Base-by-base conservation (phyloP, 2,797 vertebrate species). In the Lerista edwardsae region DNA sequence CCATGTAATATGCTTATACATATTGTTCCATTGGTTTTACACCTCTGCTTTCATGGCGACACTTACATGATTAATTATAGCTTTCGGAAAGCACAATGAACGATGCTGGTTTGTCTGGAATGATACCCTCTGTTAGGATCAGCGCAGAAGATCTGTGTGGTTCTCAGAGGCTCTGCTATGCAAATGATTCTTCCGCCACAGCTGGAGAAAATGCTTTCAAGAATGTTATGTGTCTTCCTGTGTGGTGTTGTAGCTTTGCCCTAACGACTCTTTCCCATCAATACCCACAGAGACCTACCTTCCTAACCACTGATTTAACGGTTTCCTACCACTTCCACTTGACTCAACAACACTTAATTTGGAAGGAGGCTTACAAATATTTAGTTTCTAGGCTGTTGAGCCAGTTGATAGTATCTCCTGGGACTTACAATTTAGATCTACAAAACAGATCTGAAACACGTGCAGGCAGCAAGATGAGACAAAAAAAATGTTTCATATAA, bases 271-370 rank as follows among this genome's bases (percentile, higher is more conserved):
- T 98, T 98, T 98, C 97, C 96, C 97, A 97, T 97, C 97, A 96
- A 85, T 95, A 93, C 96, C 98, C 98, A 95, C 98, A 98, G 88
- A 97, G 95, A 95, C 95, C 96, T 96, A 97, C 96, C 96, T 97
- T 94, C 95, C 94, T 92, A 98, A 98, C 98, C 98, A 96, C 97
- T 74, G 95, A 90, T 94, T 97, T 96, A 99, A 99, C 98, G 96
- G 98, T 96, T 97, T 94, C 94, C 97, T 82, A 97, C 98, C 97
- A 97, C 98, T 98, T 98, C 97, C 98, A 97, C 97, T 96, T 97
- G 94, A 93, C 93, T 73, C 73, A 79, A 93, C 87, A 87, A 74
- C 61, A 71, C 86, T 80, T 84, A 84, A 41, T 93, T 86, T 87
- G 87, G 91, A 90, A 94, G 88, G 89, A 88, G 88, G 80, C 87